Percentiles rank a stretch among this genome's conserved stretches.
phyloP scores from a whole-genome alignment of 2,113 vertebrate genomes.

The Tragelaphus strepsiceros region DNA sequence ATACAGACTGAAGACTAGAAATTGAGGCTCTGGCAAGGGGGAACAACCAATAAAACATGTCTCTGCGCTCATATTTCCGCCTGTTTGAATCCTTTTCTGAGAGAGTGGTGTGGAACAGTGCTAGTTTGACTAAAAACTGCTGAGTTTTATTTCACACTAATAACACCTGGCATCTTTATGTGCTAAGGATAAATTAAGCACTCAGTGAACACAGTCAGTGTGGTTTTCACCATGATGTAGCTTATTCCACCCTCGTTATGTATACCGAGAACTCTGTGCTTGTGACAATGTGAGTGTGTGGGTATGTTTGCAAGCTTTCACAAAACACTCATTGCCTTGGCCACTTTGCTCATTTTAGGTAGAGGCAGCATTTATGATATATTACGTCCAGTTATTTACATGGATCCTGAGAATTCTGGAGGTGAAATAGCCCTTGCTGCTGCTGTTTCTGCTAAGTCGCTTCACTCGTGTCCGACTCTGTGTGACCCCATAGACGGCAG shows the following conservation, averaged over 20 bases:
- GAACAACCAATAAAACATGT: background rate
- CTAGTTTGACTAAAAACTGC: slow-evolving; percentile 33
- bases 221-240: background rate
- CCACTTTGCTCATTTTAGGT: background rate
- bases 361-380: background rate
- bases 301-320: background rate
- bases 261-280: background rate
- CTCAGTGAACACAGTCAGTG: background rate
- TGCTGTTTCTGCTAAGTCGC: too few species aligned
- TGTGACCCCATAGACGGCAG: too few species aligned
- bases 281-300: background rate
- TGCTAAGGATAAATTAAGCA: slow-evolving; percentile 43
- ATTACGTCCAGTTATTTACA: slow-evolving; percentile 1
- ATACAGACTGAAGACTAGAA: background rate
- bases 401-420: background rate
- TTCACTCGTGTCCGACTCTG: too few species aligned
- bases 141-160: slow-evolving; percentile 42
- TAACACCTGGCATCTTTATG: slow-evolving; percentile 43
- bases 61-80: background rate
- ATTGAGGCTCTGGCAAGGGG: background rate
- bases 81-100: slow-evolving; percentile 9
- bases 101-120: background rate
- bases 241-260: background rate
- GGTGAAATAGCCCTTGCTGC: background rate
- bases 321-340: background rate